Percentiles rank a stretch among this genome's conserved stretches.
These are phyloP conservation scores for Sminthurinus signatus DNA, from an alignment of 1,140 invertebrate genomes.

Conservation along the genomic window DNA sequence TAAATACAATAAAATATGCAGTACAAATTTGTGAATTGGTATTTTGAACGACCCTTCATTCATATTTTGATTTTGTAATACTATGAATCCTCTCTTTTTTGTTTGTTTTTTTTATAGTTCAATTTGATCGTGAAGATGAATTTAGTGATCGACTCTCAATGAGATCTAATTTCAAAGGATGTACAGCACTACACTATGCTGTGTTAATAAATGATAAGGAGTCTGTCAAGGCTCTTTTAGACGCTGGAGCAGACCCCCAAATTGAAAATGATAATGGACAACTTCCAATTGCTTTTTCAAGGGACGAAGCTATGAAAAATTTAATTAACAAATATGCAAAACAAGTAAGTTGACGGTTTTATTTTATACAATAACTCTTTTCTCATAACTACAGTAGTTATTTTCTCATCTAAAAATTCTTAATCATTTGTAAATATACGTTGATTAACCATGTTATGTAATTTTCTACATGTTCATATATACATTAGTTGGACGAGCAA, in stretches of 20 bases:
- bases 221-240: conserved; percentile 56
- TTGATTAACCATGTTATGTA: no score
- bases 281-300: conserved; percentile 67
- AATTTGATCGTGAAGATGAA: conserved; percentile 66
- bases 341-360: conserved; percentile 2
- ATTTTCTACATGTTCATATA: no score
- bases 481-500: conserved; percentile 51
- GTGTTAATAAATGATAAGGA: conserved; percentile 64
- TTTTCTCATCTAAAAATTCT: no score
- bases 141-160: conserved; percentile 69
- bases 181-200: conserved; percentile 85
- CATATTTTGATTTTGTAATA: neutral
- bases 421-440: no score
- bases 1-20: conserved; percentile 41
- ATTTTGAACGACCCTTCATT: neutral
- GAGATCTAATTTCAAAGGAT: conserved; percentile 70
- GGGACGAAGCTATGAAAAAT: conserved; percentile 53
- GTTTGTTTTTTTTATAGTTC: conserved; percentile 48
- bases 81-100: neutral
- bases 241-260: conserved; percentile 63
- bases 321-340: conserved; percentile 46
- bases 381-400: no score
- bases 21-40: neutral
- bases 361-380: no score
- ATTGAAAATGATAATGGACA: conserved; percentile 71